Evolutionary conservation across 2,888 invertebrate genomes (phyloP).

Genomic region (Temnothorax ravouxi): DNA sequence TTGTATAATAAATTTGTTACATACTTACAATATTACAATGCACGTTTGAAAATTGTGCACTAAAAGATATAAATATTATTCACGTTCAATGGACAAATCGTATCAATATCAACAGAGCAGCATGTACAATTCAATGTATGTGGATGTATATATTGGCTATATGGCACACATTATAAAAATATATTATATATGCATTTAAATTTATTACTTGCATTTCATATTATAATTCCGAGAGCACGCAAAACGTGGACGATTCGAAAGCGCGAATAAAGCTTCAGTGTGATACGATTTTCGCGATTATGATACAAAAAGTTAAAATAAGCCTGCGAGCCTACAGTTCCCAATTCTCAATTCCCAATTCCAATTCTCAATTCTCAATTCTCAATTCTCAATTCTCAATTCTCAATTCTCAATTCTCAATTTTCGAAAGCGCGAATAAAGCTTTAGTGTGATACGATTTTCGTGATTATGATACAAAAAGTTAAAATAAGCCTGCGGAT

Average conservation of each 20-base stretch:
- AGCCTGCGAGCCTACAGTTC: not conserved
- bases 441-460: not conserved
- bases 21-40: not conserved
- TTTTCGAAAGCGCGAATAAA: not conserved
- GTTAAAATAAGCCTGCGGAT: not conserved
- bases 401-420: too few relatives aligned
- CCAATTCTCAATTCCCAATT: too few relatives aligned
- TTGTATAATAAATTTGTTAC: not conserved
- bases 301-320: not conserved
- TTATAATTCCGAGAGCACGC: not conserved
- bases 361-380: too few relatives aligned
- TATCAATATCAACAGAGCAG: not conserved
- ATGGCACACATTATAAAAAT: not conserved
- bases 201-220: not conserved
- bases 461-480: not conserved
- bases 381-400: too few relatives aligned
- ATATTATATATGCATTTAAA: not conserved
- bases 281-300: not conserved
- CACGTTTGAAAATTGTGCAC: not conserved
- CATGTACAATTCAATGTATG: not conserved
- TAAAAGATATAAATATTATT: slow-evolving; percentile 13
- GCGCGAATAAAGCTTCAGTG: not conserved
- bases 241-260: not conserved
- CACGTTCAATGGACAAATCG: not conserved
- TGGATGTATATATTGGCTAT: not conserved